Evolutionary conservation across 2,797 vertebrate species (phyloP).

Genomic region (Melanotaenia nigrans): DNA sequence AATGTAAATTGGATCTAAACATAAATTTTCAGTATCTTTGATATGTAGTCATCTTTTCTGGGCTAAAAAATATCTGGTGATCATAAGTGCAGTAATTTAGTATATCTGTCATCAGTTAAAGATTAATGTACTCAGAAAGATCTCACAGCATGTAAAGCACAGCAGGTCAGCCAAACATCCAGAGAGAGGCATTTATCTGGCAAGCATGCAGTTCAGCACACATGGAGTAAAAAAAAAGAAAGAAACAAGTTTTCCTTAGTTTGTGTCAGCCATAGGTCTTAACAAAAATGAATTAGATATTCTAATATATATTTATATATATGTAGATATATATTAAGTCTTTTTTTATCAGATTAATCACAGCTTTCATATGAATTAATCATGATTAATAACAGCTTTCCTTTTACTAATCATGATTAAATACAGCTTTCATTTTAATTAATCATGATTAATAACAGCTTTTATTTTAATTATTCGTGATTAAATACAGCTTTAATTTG

Average conservation of each 20-base stretch:
- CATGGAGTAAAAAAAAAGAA: background rate
- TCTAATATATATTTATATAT: no score
- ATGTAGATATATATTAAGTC: no score
- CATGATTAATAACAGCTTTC: no score
- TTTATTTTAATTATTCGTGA: no score
- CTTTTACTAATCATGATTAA: no score
- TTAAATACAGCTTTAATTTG: no score
- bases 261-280: background rate
- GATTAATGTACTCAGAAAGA: background rate
- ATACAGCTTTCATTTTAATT: no score
- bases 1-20: background rate
- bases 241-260: background rate
- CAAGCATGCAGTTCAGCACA: background rate
- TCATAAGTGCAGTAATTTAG: background rate
- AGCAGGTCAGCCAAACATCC: background rate
- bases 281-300: background rate
- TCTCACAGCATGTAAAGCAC: background rate
- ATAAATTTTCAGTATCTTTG: background rate
- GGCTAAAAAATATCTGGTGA: background rate
- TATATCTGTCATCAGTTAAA: no score
- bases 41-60: background rate
- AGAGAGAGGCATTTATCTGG: background rate
- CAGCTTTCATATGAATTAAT: no score
- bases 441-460: no score
- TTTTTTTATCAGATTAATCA: no score